Base-by-base conservation (phyloP, 1,140 invertebrate species). In the Macrostomum lignano region DNA sequence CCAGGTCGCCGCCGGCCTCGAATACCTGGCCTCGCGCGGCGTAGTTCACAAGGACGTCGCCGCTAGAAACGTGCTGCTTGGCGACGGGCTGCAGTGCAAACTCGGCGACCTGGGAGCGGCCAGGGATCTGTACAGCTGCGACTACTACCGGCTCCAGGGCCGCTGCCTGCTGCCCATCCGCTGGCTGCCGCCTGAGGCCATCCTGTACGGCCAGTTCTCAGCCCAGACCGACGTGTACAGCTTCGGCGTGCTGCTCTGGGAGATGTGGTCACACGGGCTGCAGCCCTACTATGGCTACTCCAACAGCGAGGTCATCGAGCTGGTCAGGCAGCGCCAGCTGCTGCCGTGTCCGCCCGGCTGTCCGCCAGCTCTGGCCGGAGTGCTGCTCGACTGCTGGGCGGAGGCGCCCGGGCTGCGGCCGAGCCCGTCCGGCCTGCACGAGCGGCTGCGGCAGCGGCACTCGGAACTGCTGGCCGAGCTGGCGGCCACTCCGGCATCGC, bases 241-340 rank as follows among this genome's bases (percentile, higher is more conserved):
- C 38, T 88, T 93, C 64, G 86, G 86, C 15, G 88, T 96, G 36
- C 78, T 96, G 3, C 82, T 81, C 55, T 98, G 91, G 91, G 91
- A 98, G 53, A 81, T 96, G 1, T 84, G 93, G 73, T 86, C 81
- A 9, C 96, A 91, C 53, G 88, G 91, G 2, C 86, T 96, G 52
- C 63, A 88, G 33, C 91, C 91, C 9, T 98, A 94, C 59, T 96
- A 86, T 84, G 94, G 94, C 61, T 96, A 88, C 88, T 86, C 78
- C 36, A 98, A 98, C 61, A 86, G 88, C 58, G 24, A n/a, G 4
- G 34, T 36, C 14, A 17, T 36, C n/a, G 5, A 14, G 14, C n/a
- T 21, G 5, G 21, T 36, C 7, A 21, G 31, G 13, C 5, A 17
- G 6, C 25, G 34, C 14, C 31, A 36, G 15, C 31, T 25, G 6